These are phyloP conservation scores for Halocaridina rubra DNA, from an alignment of 2,888 invertebrate genomes.

Conservation along the genomic window DNA sequence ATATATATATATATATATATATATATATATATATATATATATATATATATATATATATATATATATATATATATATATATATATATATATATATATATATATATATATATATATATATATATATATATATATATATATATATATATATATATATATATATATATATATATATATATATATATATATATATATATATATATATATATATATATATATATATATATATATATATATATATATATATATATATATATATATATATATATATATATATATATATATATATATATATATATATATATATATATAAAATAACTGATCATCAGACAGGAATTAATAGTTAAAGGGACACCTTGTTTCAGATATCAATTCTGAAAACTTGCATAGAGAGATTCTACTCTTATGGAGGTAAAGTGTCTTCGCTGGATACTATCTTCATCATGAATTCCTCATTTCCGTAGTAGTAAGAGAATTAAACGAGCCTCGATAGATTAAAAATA, in stretches of 20 bases:
- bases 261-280: conserved; percentile 16
- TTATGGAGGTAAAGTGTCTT: too few relatives aligned
- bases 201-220: conserved; percentile 3
- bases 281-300: conserved; percentile 17
- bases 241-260: conserved; percentile 11
- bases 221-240: conserved; percentile 1
- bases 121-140: conserved; percentile 10
- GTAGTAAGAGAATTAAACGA: too few relatives aligned
- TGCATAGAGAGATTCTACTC: too few relatives aligned
- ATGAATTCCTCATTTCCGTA: too few relatives aligned
- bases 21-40: conserved; percentile 11
- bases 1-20: conserved; percentile 21
- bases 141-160: conserved; percentile 7
- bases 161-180: neutral
- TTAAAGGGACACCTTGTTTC: too few relatives aligned
- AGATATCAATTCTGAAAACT: too few relatives aligned
- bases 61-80: conserved; percentile 17
- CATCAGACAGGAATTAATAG: too few relatives aligned
- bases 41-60: conserved; percentile 24
- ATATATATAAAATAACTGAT: neutral
- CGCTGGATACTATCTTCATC: too few relatives aligned
- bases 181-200: neutral
- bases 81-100: conserved; percentile 9
- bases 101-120: conserved; percentile 16
- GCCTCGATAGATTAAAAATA: too few relatives aligned